Conservation (phyloP, 2,888 invertebrate species). For the Limnephilus rhombicus region DNA sequence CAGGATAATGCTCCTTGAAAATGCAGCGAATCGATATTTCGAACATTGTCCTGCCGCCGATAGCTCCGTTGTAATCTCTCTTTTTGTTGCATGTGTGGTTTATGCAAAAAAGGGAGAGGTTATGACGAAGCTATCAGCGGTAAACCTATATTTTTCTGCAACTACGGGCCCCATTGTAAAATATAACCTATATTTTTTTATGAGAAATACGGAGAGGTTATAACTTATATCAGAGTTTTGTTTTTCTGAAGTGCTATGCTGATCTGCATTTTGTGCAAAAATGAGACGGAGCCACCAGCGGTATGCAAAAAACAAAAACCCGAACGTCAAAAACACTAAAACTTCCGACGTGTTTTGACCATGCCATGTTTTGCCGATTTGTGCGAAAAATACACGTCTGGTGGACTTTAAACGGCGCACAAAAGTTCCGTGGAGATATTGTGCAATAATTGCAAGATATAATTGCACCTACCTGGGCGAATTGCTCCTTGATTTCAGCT, state of each 20-base stretch:
- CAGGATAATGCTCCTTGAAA: too few relatives aligned
- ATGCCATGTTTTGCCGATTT: constrained; percentile 38
- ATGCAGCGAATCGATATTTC: constrained; percentile 41
- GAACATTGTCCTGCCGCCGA: neutral
- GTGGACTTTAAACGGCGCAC: neutral
- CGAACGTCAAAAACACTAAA: constrained; percentile 6
- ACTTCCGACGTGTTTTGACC: neutral
- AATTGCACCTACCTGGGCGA: constrained; percentile 81
- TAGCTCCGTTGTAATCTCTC: neutral
- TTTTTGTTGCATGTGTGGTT: neutral
- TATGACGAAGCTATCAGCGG: neutral
- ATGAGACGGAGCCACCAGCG: neutral
- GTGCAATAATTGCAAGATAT: neutral
- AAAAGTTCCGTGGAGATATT: neutral
- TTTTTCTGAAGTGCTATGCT: neutral
- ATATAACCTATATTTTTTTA: too few relatives aligned
- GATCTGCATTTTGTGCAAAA: neutral
- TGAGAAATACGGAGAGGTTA: neutral
- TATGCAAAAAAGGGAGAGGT: neutral
- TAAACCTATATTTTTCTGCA: neutral
- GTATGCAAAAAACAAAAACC: neutral
- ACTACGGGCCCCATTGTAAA: neutral
- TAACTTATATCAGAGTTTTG: too few relatives aligned
- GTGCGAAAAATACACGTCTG: neutral
- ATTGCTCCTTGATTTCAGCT: constrained; percentile 87